Evolutionary conservation across 1,140 invertebrate genomes (phyloP).

Genomic region (Zophobas atratus): DNA sequence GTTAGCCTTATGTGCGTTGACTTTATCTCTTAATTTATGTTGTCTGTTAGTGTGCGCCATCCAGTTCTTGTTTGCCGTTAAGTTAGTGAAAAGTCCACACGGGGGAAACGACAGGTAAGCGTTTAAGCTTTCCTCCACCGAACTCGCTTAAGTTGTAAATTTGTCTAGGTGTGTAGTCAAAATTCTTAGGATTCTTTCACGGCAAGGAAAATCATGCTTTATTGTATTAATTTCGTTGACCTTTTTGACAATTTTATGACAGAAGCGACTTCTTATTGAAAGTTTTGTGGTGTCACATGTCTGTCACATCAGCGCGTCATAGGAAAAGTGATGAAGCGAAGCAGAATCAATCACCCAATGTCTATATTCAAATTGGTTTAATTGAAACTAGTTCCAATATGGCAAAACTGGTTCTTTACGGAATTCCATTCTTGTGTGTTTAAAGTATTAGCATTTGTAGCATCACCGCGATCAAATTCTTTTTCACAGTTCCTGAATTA

Average conservation of each 20-base stretch:
- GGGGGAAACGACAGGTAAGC: conserved; percentile 68
- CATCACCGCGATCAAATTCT: conserved; percentile 15
- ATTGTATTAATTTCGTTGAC: too few species aligned
- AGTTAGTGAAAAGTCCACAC: conserved; percentile 85
- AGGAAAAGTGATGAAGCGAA: too few species aligned
- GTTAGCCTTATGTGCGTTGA: conserved; percentile 88
- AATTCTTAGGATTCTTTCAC: not conserved
- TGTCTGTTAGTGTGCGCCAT: conserved; percentile 94
- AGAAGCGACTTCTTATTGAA: too few species aligned
- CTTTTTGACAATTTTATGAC: too few species aligned
- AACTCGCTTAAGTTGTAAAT: too few species aligned
- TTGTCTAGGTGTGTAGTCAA: not conserved
- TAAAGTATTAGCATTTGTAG: conserved; percentile 12
- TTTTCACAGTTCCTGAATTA: conserved; percentile 15
- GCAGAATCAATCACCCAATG: conserved; percentile 1
- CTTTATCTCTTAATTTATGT: conserved; percentile 89
- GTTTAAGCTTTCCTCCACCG: not conserved
- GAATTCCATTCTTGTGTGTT: conserved; percentile 10
- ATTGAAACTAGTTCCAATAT: conserved; percentile 16
- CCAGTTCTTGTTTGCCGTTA: conserved; percentile 94
- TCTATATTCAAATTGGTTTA: not conserved
- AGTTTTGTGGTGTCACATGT: too few species aligned
- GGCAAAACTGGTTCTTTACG: conserved; percentile 14
- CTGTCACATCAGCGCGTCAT: too few species aligned
- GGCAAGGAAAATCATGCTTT: too few species aligned